These are phyloP conservation scores for Sebastes umbrosus DNA, from an alignment of 2,797 vertebrate species.

Conservation along the genomic window DNA sequence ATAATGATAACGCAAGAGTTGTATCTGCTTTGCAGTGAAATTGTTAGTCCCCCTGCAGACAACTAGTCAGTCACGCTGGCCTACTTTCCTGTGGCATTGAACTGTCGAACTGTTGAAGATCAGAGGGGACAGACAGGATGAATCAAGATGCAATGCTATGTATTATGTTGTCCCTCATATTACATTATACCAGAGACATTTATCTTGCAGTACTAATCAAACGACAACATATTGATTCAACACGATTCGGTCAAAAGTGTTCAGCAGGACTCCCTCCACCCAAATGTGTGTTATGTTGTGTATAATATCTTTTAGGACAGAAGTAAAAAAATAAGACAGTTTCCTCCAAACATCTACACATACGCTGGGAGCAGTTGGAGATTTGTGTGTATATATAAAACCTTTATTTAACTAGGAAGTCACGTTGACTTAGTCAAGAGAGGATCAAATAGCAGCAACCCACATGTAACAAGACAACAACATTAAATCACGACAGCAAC, in stretches of 20 bases:
- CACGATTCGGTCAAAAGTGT: background rate
- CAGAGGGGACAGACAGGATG: background rate
- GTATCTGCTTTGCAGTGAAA: slow-evolving; percentile 10
- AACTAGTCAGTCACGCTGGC: slow-evolving; percentile 31
- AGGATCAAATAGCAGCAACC: too few relatives aligned
- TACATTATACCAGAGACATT: background rate
- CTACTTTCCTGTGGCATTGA: slow-evolving; percentile 35
- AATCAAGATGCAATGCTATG: background rate
- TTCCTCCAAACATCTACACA: background rate
- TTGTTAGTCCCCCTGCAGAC: slow-evolving; percentile 37
- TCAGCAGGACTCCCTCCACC: background rate
- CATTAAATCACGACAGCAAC: too few relatives aligned
- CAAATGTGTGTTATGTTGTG: background rate
- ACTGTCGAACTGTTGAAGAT: slow-evolving; percentile 15
- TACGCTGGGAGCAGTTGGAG: background rate
- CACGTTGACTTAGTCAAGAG: too few relatives aligned
- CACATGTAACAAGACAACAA: too few relatives aligned
- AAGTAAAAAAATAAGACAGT: background rate
- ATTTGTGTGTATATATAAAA: background rate
- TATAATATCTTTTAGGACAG: background rate
- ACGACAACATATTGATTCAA: background rate
- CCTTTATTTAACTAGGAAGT: too few relatives aligned
- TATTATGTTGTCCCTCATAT: background rate
- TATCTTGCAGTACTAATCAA: background rate
- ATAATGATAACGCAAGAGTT: background rate